Percentiles rank a stretch among this genome's conserved stretches.
phyloP scores from a whole-genome alignment of 2,888 invertebrate genomes.

The Terebella lapidaria region DNA sequence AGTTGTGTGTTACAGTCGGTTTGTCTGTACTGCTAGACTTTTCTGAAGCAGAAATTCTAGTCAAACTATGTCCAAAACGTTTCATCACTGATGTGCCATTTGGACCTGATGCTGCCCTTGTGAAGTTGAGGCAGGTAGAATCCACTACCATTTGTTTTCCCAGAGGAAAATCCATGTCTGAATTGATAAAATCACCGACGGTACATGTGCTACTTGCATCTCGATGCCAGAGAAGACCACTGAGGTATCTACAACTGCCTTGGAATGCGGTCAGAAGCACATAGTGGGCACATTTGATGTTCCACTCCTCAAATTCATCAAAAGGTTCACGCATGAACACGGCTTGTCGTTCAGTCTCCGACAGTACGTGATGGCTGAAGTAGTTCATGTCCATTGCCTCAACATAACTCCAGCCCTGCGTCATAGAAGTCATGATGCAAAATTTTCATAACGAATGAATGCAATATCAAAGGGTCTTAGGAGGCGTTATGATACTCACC shows the following conservation, averaged over 20 bases:
- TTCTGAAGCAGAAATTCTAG: too few species aligned
- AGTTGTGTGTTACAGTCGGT: neutral
- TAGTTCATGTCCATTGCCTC: conserved; percentile 49
- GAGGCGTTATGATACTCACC: conserved; percentile 30
- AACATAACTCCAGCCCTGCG: conserved; percentile 48
- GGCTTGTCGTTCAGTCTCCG: conserved; percentile 39
- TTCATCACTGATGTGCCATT: neutral
- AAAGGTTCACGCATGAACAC: conserved; percentile 54
- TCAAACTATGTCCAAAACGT: neutral
- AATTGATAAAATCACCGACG: too few species aligned
- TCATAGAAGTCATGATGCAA: too few species aligned
- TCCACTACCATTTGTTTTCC: neutral
- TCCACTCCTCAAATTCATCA: conserved; percentile 58
- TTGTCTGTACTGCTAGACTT: neutral
- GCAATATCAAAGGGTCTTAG: neutral
- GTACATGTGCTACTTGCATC: neutral
- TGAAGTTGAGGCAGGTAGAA: neutral
- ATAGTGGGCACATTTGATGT: conserved; percentile 56
- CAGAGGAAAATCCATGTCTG: too few species aligned
- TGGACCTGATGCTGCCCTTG: neutral
- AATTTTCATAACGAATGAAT: too few species aligned
- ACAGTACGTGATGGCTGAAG: conserved; percentile 42
- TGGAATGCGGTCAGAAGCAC: conserved; percentile 40
- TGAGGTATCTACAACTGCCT: neutral
- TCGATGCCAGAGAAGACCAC: neutral